Evolutionary conservation across 2,113 vertebrate genomes (phyloP).

Genomic region (Genyomyrus donnyi): DNA sequence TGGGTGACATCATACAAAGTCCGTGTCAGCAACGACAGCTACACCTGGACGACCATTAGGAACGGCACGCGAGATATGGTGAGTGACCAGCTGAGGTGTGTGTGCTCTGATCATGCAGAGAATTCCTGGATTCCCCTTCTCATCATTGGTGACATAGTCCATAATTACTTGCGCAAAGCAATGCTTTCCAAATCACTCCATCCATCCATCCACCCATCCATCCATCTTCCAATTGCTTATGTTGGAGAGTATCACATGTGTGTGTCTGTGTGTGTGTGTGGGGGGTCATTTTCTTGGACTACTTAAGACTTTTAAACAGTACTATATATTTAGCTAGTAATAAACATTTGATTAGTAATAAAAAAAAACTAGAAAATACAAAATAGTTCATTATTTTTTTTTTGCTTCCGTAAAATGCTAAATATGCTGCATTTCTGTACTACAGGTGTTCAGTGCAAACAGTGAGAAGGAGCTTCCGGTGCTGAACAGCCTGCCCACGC

Average conservation of each 20-base stretch:
- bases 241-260: background rate
- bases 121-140: background rate
- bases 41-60: constrained; percentile 79
- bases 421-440: constrained; percentile 28
- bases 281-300: background rate
- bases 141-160: background rate
- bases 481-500: constrained; percentile 67
- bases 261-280: too few relatives aligned
- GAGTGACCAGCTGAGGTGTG: constrained; percentile 47
- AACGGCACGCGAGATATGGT: constrained; percentile 84
- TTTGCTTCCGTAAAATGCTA: background rate
- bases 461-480: constrained; percentile 79
- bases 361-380: background rate
- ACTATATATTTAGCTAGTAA: background rate
- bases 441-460: constrained; percentile 78
- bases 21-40: constrained; percentile 93
- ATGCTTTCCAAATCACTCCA: background rate
- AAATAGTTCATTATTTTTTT: background rate
- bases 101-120: background rate
- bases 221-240: background rate
- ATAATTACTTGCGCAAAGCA: background rate
- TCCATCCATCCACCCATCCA: background rate
- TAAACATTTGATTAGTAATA: background rate
- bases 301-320: background rate
- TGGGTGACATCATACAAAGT: constrained; percentile 96